Evolutionary conservation across 2,797 vertebrate species (phyloP), one percentile per base, ranked within the genome.

Genomic region (Thunnus albacares): DNA sequence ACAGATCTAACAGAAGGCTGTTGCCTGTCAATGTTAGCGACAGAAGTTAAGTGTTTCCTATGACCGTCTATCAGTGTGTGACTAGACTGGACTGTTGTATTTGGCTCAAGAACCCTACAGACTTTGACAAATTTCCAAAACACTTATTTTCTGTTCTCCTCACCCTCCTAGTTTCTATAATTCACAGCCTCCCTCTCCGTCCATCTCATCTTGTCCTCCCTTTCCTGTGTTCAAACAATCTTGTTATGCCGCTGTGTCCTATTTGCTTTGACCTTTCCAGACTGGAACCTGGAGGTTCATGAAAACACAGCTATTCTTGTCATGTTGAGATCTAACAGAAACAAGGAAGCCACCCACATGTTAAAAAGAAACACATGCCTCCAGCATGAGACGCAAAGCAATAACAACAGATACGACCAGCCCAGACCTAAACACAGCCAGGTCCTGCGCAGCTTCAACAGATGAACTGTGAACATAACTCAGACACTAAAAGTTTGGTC

Each of bases 291-390:
- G 20, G 30, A 33, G 56, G 67, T 59, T 87, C 57, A 76, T 53
- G 69, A 87, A 91, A 89, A 85, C 81, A 85, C 43, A 70, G 72
- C 70, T 82, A 86, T 86, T 90, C 88, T 74, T 81, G 86, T 89
- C 90, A 90, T 56, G 82, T 53, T 86, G 88, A 93, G 81, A 82
- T 41, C 43, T 3, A 71, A 24, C 88, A 91, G 90, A 90, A 83
- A 75, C 76, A 60, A 10, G 3, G 70, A 88, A 90, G 75, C 84
- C 87, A 89, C 91, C 89, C 88, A 87, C 89, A 53, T 78, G 64
- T 81, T 78, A 43, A 43, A 43, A 51, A 79, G 70, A 85, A 84
- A 89, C 63, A 64, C 84, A 86, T 65, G 75, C 56, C 71, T 71
- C 57, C 22, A 73, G 41, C 59, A 56, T 79, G 79, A 86, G 85